Evolutionary conservation across 2,888 invertebrate species (phyloP).

Genomic region (Phytoseiulus persimilis): DNA sequence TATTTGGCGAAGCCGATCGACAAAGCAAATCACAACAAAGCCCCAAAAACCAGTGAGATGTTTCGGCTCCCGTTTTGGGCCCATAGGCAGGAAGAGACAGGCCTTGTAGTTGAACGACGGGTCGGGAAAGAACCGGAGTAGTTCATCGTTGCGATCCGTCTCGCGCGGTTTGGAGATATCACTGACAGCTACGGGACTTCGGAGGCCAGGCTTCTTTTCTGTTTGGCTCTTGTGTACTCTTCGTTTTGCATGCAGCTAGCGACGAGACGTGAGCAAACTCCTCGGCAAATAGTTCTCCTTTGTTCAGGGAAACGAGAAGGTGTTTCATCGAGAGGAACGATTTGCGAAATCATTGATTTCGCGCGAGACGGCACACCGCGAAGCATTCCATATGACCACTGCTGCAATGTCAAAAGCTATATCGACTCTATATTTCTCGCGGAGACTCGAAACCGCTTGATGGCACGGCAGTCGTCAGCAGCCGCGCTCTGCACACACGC

Average conservation of each 20-base stretch:
- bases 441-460: neutral
- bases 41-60: neutral
- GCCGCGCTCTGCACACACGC: neutral
- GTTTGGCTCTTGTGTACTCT: neutral
- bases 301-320: neutral
- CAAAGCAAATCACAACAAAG: neutral
- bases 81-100: neutral
- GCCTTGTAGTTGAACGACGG: neutral
- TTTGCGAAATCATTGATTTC: neutral
- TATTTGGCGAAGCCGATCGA: neutral
- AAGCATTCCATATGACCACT: neutral
- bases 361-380: neutral
- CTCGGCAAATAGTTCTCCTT: neutral
- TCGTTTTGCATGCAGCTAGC: neutral
- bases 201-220: neutral
- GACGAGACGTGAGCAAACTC: neutral
- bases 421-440: neutral
- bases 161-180: neutral
- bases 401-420: neutral
- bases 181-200: neutral
- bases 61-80: constrained; percentile 5
- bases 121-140: neutral
- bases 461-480: neutral
- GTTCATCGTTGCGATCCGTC: neutral
- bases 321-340: neutral